Evolutionary conservation across 2,113 vertebrate genomes (phyloP).

Genomic region (Neopipo cinnamomea): DNA sequence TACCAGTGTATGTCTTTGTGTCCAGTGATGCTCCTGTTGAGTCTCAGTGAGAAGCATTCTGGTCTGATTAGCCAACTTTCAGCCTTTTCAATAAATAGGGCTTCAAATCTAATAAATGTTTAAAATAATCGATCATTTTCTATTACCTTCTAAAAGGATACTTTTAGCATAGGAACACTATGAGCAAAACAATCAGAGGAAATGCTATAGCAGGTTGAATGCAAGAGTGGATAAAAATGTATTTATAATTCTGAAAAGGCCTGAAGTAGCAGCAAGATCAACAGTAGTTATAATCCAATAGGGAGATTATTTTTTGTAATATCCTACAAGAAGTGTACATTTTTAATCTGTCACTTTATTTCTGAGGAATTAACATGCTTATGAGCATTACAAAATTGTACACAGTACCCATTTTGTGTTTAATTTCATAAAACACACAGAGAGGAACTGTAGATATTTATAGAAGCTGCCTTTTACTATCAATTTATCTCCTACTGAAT

Average conservation of each 20-base stretch:
- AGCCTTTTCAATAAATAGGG: neutral
- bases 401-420: neutral
- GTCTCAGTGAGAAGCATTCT: neutral
- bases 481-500: neutral
- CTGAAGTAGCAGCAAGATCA: neutral
- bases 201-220: neutral
- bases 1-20: neutral
- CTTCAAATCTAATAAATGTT: neutral
- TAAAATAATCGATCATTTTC: neutral
- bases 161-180: neutral
- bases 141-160: neutral
- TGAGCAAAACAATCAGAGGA: neutral
- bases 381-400: neutral
- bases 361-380: neutral
- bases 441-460: neutral
- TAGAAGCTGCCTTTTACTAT: neutral
- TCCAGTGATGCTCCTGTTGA: neutral
- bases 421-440: neutral
- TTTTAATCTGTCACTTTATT: neutral
- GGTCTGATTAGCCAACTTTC: neutral
- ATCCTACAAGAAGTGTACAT: neutral
- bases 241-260: neutral
- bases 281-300: neutral
- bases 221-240: neutral
- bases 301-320: neutral